Percentiles rank a stretch among this genome's conserved stretches.
phyloP scores from a whole-genome alignment of 2,797 vertebrate genomes.

The Numenius phaeopus region DNA sequence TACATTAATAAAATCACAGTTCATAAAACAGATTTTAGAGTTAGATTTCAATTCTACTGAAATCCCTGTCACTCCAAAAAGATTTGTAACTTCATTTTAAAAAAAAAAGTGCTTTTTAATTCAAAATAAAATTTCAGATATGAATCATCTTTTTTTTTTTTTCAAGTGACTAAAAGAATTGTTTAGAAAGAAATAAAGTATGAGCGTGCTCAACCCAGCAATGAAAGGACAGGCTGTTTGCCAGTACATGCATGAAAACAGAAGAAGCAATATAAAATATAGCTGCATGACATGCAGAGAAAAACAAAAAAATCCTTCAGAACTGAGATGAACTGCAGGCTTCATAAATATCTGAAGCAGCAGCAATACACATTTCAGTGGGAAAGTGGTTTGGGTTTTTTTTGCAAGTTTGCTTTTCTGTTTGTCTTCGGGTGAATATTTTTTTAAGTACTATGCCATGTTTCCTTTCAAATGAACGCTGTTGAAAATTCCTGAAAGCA shows the following conservation, averaged over 20 bases:
- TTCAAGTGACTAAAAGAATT: neutral
- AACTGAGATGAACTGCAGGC: neutral
- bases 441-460: neutral
- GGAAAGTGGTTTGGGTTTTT: neutral
- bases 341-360: neutral
- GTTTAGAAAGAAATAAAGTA: neutral
- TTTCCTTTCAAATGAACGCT: neutral
- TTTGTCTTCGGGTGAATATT: neutral
- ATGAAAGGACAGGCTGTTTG: neutral
- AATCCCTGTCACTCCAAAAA: neutral
- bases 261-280: neutral
- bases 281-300: neutral
- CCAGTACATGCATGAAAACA: neutral
- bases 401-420: neutral
- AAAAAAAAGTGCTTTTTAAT: neutral
- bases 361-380: neutral
- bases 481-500: constrained; percentile 31
- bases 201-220: neutral
- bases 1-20: neutral
- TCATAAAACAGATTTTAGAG: neutral
- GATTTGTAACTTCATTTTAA: neutral
- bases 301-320: neutral
- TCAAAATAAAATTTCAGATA: neutral
- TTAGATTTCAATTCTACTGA: neutral
- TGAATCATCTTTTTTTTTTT: neutral